Evolutionary conservation across 2,113 vertebrate genomes (phyloP), one percentile per base, ranked within the genome.

Genomic region (Hippolais icterina): DNA sequence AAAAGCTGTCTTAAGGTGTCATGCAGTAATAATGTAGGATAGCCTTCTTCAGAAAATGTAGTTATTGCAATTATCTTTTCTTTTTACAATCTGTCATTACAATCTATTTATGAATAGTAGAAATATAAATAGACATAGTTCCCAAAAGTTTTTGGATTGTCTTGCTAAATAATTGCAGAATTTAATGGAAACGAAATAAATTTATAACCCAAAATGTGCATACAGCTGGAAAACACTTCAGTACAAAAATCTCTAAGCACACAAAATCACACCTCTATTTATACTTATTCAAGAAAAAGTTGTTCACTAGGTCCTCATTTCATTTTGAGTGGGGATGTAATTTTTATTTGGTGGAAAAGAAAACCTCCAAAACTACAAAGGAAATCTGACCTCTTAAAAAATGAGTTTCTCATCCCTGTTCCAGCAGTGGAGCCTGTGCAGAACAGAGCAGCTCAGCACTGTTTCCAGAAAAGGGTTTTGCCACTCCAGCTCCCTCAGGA

Each of bases 401-500:
- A 21, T 46, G 0, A 33, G 5, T 52, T 93, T 88, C 41, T 53
- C 24, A 47, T 13, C 44, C 28, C 25, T 41, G 2, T 61, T 17
- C 10, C 15, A 37, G 31, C 12, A 37, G 15, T 9, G 11, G 15
- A 39, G 42, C 35, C n/a, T n/a, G 10, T 42, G 29, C 16, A 47
- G 12, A 39, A 53, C 35, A 10, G 23, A 46, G 56, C 11, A 21
- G 20, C 21, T 78, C 0, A 0, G 11, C 31, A 56, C 11, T 74
- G 33, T 60, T 46, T 41, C 20, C 22, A 63, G 15, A 37, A 61
- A 44, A 75, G 11, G 11, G 3, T 25, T 83, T 69, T 92, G 31
- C 8, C 22, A 4, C n/a, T 65, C 10, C 47, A 57, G 44, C 21
- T 4, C 9, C 4, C 11, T 16, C 8, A 23, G 54, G 29, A 54